These are phyloP conservation scores for Oceanodroma leucorhoa DNA, from an alignment of 2,797 vertebrate species.

Conservation along the genomic window DNA sequence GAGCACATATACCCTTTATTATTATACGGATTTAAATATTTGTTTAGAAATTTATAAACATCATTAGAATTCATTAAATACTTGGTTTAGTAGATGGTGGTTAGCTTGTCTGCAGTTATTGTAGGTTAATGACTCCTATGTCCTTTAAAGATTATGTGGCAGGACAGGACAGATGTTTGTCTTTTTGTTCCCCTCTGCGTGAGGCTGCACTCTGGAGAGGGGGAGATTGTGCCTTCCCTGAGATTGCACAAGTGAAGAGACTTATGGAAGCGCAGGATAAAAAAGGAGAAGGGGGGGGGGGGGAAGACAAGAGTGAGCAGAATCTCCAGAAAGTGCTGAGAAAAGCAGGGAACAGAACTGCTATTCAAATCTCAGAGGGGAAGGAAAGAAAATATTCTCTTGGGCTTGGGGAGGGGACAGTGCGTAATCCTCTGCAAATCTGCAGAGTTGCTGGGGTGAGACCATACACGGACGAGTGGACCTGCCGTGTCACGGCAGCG, in stretches of 20 bases:
- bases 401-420: background rate
- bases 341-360: background rate
- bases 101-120: background rate
- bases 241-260: background rate
- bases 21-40: background rate
- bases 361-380: background rate
- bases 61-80: background rate
- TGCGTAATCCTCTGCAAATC: background rate
- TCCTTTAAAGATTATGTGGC: background rate
- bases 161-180: background rate
- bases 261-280: background rate
- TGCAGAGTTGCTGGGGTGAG: background rate
- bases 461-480: rapidly evolving
- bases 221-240: background rate
- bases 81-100: background rate
- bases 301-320: background rate
- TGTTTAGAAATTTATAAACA: background rate
- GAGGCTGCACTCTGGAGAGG: background rate
- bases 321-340: background rate
- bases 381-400: background rate
- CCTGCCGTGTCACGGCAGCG: rapidly evolving
- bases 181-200: background rate
- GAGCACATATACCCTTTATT: background rate
- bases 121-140: background rate
- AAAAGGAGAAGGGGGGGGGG: background rate